These are phyloP conservation scores for Sebastes hubbsi DNA, from an alignment of 2,797 vertebrate species.

Conservation along the genomic window DNA sequence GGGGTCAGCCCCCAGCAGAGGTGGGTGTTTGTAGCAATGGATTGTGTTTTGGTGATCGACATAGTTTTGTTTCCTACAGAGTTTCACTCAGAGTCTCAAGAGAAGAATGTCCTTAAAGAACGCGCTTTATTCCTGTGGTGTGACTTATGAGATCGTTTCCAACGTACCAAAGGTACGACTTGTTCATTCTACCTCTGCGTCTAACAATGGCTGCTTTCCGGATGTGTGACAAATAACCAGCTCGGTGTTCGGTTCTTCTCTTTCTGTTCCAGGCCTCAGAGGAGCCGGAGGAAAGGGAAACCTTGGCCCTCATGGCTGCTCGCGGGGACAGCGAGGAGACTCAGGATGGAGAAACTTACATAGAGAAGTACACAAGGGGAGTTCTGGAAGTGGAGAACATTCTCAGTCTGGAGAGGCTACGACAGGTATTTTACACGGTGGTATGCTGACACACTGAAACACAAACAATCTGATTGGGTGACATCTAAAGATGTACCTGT, in stretches of 20 bases:
- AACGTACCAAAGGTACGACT: conserved; percentile 95
- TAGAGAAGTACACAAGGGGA: conserved; percentile 95
- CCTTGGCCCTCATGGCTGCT: conserved; percentile 95
- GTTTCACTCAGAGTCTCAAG: conserved; percentile 98
- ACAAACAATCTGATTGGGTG: neutral
- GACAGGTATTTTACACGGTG: conserved; percentile 81
- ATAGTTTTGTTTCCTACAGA: conserved; percentile 77
- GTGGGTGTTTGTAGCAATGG: neutral
- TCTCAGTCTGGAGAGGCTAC: conserved; percentile 92
- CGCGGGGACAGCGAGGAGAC: conserved; percentile 90
- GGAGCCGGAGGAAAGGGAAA: conserved; percentile 96
- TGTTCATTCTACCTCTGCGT: neutral
- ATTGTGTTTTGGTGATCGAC: neutral
- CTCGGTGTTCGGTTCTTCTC: neutral
- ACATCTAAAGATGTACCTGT: neutral
- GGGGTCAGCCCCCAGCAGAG: neutral
- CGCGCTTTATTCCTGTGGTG: conserved; percentile 90
- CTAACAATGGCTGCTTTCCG: neutral
- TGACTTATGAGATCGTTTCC: conserved; percentile 97
- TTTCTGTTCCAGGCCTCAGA: conserved; percentile 89
- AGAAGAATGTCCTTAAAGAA: conserved; percentile 97
- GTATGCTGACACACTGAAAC: neutral
- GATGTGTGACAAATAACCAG: neutral
- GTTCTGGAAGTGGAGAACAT: conserved; percentile 97
- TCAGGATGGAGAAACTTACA: conserved; percentile 93